Percentiles rank a stretch among this genome's conserved stretches.
These are phyloP conservation scores for Eptatretus burgeri DNA, from an alignment of 2,113 vertebrate species.

Conservation along the genomic window DNA sequence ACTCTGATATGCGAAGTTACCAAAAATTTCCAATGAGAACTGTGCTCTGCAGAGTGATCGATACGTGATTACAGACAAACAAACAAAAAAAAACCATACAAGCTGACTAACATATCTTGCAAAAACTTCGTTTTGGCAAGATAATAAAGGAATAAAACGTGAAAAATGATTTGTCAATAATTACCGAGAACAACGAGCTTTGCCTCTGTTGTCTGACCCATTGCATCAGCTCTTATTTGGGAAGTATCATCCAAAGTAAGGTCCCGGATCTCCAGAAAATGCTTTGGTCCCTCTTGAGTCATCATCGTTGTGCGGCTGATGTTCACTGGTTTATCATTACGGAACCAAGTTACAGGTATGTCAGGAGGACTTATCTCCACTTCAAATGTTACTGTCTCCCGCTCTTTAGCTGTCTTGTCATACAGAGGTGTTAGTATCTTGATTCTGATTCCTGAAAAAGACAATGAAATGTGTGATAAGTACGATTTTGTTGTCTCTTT, in stretches of 20 bases:
- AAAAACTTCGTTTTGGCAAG: too few species aligned
- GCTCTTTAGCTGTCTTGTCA: conserved; percentile 1
- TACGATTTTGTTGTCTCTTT: too few species aligned
- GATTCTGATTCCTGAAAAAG: background rate
- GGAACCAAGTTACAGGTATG: conserved; percentile 1
- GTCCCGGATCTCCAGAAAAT: conserved; percentile 3
- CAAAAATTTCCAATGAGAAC: too few species aligned
- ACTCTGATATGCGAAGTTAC: too few species aligned
- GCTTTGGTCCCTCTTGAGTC: conserved; percentile 6
- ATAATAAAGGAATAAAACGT: too few species aligned
- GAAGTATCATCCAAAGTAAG: conserved; percentile 4
- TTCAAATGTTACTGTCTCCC: background rate
- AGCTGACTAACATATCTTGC: too few species aligned
- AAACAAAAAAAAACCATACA: too few species aligned
- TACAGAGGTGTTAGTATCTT: background rate
- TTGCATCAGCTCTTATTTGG: background rate
- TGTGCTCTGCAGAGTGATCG: too few species aligned
- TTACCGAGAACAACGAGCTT: background rate
- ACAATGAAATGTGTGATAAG: too few species aligned
- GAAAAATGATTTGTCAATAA: background rate
- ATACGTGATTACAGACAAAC: too few species aligned
- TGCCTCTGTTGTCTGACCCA: conserved; percentile 5
- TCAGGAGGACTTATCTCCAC: background rate
- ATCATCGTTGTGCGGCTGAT: background rate
- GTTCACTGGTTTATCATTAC: background rate